Percentiles rank a stretch among this genome's conserved stretches.
Conservation (phyloP, 2,888 invertebrate species). For the Ornithoptera priamus region DNA sequence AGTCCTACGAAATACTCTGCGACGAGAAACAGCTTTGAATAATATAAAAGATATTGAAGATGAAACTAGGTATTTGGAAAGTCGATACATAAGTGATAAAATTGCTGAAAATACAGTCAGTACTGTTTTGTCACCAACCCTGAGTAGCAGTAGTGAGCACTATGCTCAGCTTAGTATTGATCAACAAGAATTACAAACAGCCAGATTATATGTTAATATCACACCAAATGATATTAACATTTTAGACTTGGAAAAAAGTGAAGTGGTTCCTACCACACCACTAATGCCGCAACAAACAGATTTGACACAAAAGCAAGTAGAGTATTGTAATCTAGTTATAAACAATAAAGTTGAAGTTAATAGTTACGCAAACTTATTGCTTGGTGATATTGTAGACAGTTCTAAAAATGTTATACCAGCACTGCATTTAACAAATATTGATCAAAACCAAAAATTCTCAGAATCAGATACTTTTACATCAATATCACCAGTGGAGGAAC, state of each 20-base stretch:
- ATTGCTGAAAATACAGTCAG: slow-evolving; percentile 33
- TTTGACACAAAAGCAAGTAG: slow-evolving; percentile 60
- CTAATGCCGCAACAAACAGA: slow-evolving; percentile 30
- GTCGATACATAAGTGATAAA: slow-evolving; percentile 56
- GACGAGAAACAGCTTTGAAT: slow-evolving; percentile 59
- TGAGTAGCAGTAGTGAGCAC: slow-evolving; percentile 71
- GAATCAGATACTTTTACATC: slow-evolving; percentile 71
- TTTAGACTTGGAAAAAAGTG: slow-evolving; percentile 48
- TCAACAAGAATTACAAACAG: slow-evolving; percentile 50
- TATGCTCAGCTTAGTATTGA: slow-evolving; percentile 71
- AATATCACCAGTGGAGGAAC: slow-evolving; percentile 65
- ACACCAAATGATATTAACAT: slow-evolving; percentile 51
- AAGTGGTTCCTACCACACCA: slow-evolving; percentile 59
- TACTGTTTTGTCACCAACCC: slow-evolving; percentile 62
- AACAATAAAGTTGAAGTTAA: slow-evolving; percentile 58
- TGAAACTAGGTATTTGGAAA: slow-evolving; percentile 62
- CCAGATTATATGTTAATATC: slow-evolving; percentile 72
- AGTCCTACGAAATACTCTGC: slow-evolving; percentile 60
- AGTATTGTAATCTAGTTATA: slow-evolving; percentile 63
- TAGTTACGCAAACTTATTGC: slow-evolving; percentile 66
- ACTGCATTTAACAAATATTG: slow-evolving; percentile 45
- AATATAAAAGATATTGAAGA: slow-evolving; percentile 69
- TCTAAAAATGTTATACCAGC: slow-evolving; percentile 52
- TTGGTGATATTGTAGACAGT: slow-evolving; percentile 60
- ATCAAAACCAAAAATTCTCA: slow-evolving; percentile 61